These are phyloP conservation scores for Leptothorax acervorum DNA, from an alignment of 2,888 invertebrate species.

Conservation along the genomic window DNA sequence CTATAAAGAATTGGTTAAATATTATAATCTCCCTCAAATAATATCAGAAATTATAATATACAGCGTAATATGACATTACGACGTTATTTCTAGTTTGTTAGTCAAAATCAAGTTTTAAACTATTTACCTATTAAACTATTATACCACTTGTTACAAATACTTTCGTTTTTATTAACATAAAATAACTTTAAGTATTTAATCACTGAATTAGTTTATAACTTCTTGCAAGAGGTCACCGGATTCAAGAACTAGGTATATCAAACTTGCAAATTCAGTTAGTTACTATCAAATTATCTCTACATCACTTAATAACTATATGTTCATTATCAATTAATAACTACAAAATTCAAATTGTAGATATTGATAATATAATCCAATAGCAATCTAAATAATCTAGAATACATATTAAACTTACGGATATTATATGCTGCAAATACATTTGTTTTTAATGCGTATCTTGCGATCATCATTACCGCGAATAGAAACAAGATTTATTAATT, in stretches of 20 bases:
- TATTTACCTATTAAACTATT: background rate
- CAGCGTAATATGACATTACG: background rate
- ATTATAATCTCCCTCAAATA: background rate
- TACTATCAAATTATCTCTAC: background rate
- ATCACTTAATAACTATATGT: background rate
- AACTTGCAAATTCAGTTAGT: background rate
- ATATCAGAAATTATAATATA: background rate
- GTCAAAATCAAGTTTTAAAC: background rate
- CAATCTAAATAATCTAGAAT: background rate
- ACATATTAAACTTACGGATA: background rate
- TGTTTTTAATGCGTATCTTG: background rate
- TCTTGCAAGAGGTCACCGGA: background rate
- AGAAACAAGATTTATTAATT: background rate
- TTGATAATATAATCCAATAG: background rate
- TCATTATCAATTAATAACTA: background rate
- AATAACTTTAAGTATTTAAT: background rate
- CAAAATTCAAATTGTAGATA: background rate
- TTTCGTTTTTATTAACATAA: conserved; percentile 1
- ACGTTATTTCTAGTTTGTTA: background rate
- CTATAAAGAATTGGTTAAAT: background rate
- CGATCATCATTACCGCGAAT: background rate
- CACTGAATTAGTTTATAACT: background rate
- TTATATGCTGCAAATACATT: background rate
- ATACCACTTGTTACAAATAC: background rate
- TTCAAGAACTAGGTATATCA: background rate